These are phyloP conservation scores for Cephus nigrinus DNA, from an alignment of 2,888 invertebrate species.

Conservation along the genomic window DNA sequence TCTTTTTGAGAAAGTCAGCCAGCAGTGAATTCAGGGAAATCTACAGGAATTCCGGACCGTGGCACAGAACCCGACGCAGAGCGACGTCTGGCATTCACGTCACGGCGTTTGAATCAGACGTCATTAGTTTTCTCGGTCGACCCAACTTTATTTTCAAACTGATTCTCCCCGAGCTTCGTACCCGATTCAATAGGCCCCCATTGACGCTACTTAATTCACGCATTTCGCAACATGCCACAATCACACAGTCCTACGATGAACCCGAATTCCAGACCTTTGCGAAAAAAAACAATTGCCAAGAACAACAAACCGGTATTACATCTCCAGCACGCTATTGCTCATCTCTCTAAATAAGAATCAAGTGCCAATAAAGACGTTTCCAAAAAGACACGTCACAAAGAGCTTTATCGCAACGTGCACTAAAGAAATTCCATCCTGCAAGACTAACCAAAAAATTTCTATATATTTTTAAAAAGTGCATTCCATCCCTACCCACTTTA, in stretches of 20 bases:
- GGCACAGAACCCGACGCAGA: background rate
- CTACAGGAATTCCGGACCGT: background rate
- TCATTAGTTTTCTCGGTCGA: constrained; percentile 44
- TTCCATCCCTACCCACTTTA: background rate
- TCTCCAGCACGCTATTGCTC: no score
- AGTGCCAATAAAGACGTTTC: background rate
- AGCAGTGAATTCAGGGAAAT: background rate
- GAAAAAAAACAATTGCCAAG: background rate
- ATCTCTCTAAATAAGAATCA: no score
- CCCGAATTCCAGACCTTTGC: no score
- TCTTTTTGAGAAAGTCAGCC: background rate
- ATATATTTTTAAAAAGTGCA: background rate
- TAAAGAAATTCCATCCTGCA: background rate
- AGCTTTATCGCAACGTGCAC: background rate
- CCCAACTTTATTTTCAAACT: constrained; percentile 27
- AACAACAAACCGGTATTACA: no score
- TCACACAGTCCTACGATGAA: background rate
- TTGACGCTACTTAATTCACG: constrained; percentile 2
- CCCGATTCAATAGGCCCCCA: background rate
- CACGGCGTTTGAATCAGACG: constrained; percentile 33
- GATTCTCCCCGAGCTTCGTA: background rate
- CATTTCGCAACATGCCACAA: background rate
- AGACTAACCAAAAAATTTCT: background rate
- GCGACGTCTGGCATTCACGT: background rate
- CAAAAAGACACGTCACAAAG: background rate